Percentiles rank a stretch among this genome's conserved stretches.
Evolutionary conservation across 2,797 vertebrate species (phyloP).

Genomic region (Coreius guichenoti): DNA sequence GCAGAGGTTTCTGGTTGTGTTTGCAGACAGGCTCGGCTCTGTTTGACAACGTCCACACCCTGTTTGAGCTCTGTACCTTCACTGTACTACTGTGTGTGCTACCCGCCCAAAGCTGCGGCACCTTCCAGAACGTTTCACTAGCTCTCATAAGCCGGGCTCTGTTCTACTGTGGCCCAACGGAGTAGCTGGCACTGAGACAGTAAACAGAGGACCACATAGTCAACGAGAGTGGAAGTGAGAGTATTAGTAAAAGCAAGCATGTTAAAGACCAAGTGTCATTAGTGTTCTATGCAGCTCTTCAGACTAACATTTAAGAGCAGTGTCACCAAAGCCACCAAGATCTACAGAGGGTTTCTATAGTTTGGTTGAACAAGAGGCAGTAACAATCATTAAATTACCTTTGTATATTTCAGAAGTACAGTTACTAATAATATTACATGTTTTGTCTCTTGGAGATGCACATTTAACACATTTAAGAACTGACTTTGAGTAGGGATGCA

Average conservation of each 20-base stretch:
- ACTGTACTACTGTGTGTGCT: slow-evolving; percentile 38
- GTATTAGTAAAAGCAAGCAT: background rate
- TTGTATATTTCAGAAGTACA: background rate
- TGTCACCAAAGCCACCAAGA: background rate
- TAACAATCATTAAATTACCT: background rate
- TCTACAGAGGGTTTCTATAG: background rate
- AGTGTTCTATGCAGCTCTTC: background rate
- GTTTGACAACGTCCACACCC: slow-evolving; percentile 29
- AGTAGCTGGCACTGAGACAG: background rate
- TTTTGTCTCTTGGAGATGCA: background rate
- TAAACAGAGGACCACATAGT: background rate
- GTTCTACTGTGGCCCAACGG: background rate
- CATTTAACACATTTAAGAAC: background rate
- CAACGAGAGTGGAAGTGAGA: background rate
- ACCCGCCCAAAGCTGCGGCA: background rate
- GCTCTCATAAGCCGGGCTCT: slow-evolving; percentile 31
- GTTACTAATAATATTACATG: background rate
- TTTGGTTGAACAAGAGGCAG: background rate
- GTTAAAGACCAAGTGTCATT: background rate
- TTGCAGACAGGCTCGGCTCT: slow-evolving; percentile 39
- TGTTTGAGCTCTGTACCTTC: slow-evolving; percentile 27
- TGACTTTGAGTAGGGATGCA: background rate
- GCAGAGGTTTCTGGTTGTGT: slow-evolving; percentile 11
- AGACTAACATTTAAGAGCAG: background rate
- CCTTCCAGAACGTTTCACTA: background rate